Conservation (phyloP, 2,113 vertebrate genomes). For the Oxygymnocypris stewartii region DNA sequence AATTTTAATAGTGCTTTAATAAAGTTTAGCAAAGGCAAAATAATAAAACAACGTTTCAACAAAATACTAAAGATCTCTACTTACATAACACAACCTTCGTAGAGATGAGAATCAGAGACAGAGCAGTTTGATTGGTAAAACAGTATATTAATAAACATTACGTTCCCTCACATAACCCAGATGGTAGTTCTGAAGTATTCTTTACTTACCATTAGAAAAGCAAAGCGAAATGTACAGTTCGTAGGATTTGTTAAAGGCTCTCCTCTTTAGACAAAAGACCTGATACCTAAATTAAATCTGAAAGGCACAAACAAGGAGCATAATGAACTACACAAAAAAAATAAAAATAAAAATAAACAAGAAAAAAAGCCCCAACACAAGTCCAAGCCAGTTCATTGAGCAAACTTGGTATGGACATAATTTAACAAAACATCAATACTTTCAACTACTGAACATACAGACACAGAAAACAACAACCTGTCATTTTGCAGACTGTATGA, state of each 20-base stretch:
- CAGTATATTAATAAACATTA: constrained; percentile 16
- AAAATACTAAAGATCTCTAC: constrained; percentile 20
- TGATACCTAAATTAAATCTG: constrained; percentile 45
- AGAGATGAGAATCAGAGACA: constrained; percentile 16
- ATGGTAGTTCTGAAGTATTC: constrained; percentile 14
- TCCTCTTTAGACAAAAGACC: constrained; percentile 43
- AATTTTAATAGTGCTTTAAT: constrained; percentile 46
- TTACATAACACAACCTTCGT: constrained; percentile 27
- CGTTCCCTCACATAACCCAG: not conserved
- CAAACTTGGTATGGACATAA: not conserved
- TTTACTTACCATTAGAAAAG: constrained; percentile 50
- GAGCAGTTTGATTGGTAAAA: constrained; percentile 31
- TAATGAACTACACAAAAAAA: not conserved
- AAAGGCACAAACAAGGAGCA: constrained; percentile 53
- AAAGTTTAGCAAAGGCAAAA: constrained; percentile 42
- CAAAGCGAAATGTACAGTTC: constrained; percentile 38
- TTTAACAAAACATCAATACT: not conserved
- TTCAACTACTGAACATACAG: not conserved
- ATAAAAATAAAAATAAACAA: too few relatives aligned
- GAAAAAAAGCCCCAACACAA: not conserved
- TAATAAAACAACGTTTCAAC: not conserved
- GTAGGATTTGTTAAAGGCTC: constrained; percentile 38
- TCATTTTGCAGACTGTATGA: not conserved
- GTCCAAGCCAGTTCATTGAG: not conserved
- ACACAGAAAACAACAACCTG: not conserved